These are phyloP conservation scores for Dromococcyx pavoninus DNA, from an alignment of 2,797 vertebrate species.

Conservation along the genomic window DNA sequence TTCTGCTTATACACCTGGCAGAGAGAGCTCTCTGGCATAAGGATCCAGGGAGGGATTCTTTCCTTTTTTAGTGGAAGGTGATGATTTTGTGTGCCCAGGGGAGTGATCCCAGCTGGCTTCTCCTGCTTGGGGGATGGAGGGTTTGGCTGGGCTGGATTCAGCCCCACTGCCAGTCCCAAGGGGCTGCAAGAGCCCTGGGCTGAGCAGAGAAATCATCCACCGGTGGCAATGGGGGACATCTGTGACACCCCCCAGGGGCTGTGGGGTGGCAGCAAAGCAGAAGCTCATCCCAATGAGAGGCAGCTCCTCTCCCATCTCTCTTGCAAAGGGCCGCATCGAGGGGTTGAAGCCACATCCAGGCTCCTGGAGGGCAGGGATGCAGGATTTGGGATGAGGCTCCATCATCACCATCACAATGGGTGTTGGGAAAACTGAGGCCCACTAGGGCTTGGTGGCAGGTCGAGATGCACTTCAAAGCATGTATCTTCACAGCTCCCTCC, in stretches of 20 bases:
- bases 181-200: not conserved
- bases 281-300: not conserved
- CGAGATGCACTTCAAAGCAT: not conserved
- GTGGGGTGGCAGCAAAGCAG: not conserved
- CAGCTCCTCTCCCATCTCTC: not conserved
- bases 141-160: no score
- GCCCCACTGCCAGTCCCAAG: no score
- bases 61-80: not conserved
- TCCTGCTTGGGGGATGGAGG: no score
- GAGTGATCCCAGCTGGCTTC: not conserved
- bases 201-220: not conserved
- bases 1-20: not conserved
- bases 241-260: fast-evolving
- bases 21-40: not conserved
- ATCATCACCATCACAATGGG: fast-evolving
- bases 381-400: not conserved
- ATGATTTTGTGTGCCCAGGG: not conserved
- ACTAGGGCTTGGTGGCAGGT: not conserved
- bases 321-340: not conserved
- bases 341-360: fast-evolving
- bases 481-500: not conserved
- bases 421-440: not conserved
- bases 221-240: not conserved
- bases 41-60: not conserved
- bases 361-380: not conserved